phyloP scores from a whole-genome alignment of 2,797 vertebrate genomes.

The Valencia hispanica region DNA sequence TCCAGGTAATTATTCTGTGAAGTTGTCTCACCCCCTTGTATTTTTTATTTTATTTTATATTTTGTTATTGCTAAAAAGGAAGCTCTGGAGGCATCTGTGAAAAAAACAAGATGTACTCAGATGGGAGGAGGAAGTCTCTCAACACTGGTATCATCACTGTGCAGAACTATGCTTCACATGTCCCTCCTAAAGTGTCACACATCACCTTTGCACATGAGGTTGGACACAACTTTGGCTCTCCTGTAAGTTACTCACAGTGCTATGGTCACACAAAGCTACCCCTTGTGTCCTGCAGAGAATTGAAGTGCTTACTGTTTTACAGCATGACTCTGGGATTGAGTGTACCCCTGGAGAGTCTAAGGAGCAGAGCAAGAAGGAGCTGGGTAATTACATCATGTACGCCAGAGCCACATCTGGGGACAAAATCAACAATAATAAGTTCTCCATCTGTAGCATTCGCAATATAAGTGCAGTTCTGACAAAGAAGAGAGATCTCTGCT shows the following conservation, averaged over 20 bases:
- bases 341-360: slow-evolving; percentile 97
- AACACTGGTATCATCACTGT: slow-evolving; percentile 99
- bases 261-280: slow-evolving; percentile 4
- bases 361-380: slow-evolving; percentile 87
- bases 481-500: slow-evolving; percentile 90
- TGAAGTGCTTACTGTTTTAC: slow-evolving; percentile 34
- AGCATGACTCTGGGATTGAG: slow-evolving; percentile 96
- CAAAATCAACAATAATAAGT: slow-evolving; percentile 96
- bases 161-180: slow-evolving; percentile 95
- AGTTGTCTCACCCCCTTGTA: too few relatives aligned
- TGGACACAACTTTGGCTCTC: slow-evolving; percentile 98
- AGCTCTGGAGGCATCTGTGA: slow-evolving; percentile 98
- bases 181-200: slow-evolving; percentile 97
- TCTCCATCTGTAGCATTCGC: slow-evolving; percentile 92
- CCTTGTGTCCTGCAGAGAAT: not conserved
- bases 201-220: slow-evolving; percentile 98
- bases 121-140: slow-evolving; percentile 94
- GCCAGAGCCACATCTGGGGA: slow-evolving; percentile 97
- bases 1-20: not conserved
- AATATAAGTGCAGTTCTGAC: slow-evolving; percentile 93
- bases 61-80: slow-evolving; percentile 74
- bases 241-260: slow-evolving; percentile 84
- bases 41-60: not conserved
- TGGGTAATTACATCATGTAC: slow-evolving; percentile 98
- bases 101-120: slow-evolving; percentile 90